These are phyloP conservation scores for Eurytoma californica DNA, from an alignment of 2,888 invertebrate species.

Conservation along the genomic window DNA sequence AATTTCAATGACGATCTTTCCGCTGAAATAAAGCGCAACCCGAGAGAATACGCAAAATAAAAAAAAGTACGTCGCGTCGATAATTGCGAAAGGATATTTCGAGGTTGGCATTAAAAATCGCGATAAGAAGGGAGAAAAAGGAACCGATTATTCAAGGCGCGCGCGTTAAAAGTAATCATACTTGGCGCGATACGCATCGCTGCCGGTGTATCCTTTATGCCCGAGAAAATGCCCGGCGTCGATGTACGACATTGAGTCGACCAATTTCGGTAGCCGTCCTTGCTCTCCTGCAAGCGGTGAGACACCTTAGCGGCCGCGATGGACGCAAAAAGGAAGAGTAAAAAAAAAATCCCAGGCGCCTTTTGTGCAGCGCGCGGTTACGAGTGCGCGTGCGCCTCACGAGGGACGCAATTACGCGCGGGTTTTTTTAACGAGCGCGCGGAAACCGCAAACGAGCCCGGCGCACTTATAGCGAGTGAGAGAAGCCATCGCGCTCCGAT, in stretches of 20 bases:
- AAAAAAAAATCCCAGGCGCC: not conserved
- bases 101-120: no score
- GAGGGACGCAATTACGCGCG: slow-evolving; percentile 32
- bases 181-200: no score
- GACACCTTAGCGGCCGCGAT: not conserved
- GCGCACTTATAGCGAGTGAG: not conserved
- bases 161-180: no score
- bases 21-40: no score
- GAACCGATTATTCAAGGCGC: no score
- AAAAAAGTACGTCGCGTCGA: no score
- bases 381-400: not conserved
- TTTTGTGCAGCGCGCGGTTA: not conserved
- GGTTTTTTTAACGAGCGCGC: slow-evolving; percentile 19
- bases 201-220: no score
- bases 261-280: slow-evolving; percentile 23
- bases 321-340: not conserved
- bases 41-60: no score
- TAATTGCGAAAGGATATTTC: no score
- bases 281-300: not conserved
- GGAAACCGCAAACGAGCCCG: not conserved
- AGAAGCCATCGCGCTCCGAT: not conserved
- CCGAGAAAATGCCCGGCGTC: no score
- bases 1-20: no score
- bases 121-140: no score
- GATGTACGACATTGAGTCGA: slow-evolving; percentile 1